Base-by-base conservation (phyloP, 2,113 vertebrate species). In the Bostrychus sinensis region DNA sequence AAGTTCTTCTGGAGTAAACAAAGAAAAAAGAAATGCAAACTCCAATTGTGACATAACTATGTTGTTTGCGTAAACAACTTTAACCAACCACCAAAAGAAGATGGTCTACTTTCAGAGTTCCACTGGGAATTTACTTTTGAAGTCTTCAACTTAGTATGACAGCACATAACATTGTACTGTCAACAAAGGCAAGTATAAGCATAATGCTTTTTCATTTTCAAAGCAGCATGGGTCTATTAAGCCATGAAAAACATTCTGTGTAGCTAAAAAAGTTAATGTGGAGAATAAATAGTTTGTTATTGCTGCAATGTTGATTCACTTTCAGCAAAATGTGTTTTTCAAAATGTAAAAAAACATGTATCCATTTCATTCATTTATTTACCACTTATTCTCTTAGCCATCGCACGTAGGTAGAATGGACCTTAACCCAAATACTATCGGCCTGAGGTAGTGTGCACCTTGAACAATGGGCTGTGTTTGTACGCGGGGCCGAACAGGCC, bases 1-100 rank as follows among this genome's bases (percentile, higher is more conserved):
- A 89, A 86, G 85, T 73, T 75, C 39, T 74, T 73, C n/a, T 7
- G 83, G 61, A 53, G 70, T 80, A 82, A 88, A 90, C 83, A 83
- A 67, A 72, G 65, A 55, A 32, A 50, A 17, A 66, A 57, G 62
- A 58, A 77, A 68, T 6, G 59, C 78, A 82, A 90, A 88, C 84
- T 79, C 85, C 56, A 26, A 3, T 57, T 59, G 71, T 64, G 81
- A 85, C 67, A 75, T 77, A 85, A 85, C 46, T 64, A 69, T 79
- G 81, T 72, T 19, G 48, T 76, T 78, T 84, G 69, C 78, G 67
- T 80, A 83, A 84, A 89, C 82, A 86, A 70, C 72, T 66, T 75
- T 72, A 88, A 78, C 62, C 75, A 85, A 72, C 65, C 66, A 43
- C 78, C 57, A 57, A 72, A 75, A 72, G 71, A 80, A 61, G 66